phyloP scores from a whole-genome alignment of 2,113 vertebrate species.

The Ptyas mucosa region DNA sequence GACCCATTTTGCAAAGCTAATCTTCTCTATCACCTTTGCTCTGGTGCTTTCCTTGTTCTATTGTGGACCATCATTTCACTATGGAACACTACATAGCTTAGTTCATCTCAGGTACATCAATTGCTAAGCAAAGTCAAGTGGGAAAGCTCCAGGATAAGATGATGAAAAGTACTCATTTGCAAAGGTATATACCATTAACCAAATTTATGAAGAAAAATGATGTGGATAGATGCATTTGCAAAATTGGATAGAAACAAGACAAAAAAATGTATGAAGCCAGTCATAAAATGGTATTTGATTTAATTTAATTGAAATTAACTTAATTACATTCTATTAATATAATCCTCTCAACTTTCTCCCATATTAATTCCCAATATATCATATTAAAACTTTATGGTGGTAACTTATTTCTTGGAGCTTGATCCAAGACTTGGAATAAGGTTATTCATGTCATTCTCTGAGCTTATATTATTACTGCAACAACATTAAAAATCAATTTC shows the following conservation, averaged over 20 bases:
- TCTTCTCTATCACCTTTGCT: neutral
- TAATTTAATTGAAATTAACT: too few species aligned
- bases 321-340: too few species aligned
- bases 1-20: neutral
- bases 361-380: too few species aligned
- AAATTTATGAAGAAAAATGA: neutral
- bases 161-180: neutral
- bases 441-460: too few species aligned
- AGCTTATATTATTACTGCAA: too few species aligned
- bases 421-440: too few species aligned
- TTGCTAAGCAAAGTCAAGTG: neutral
- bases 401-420: neutral
- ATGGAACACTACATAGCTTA: neutral
- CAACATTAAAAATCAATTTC: too few species aligned
- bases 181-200: neutral
- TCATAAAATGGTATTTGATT: too few species aligned
- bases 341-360: too few species aligned
- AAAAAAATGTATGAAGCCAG: too few species aligned
- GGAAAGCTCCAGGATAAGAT: neutral
- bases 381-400: neutral
- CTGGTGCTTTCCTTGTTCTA: neutral
- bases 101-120: neutral
- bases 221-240: too few species aligned
- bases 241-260: too few species aligned
- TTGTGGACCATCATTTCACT: neutral